phyloP scores from a whole-genome alignment of 1,140 invertebrate species.

The Drosophila murphyi region DNA sequence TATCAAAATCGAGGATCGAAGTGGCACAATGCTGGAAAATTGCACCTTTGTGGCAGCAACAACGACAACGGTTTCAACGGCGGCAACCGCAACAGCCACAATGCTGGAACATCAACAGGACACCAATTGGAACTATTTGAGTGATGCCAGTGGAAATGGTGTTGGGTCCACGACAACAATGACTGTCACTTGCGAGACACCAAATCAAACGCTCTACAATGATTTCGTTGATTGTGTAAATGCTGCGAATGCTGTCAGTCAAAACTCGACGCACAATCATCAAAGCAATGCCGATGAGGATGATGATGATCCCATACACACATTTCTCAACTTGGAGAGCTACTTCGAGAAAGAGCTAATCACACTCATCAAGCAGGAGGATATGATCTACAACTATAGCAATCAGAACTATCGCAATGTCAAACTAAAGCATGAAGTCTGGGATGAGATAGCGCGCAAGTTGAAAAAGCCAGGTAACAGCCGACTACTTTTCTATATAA shows the following conservation, averaged over 20 bases:
- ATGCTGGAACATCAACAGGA: slow-evolving; percentile 65
- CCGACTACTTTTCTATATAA: not conserved
- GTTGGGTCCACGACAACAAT: slow-evolving; percentile 36
- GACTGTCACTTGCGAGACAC: slow-evolving; percentile 51
- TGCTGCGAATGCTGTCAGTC: slow-evolving; percentile 32
- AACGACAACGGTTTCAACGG: slow-evolving; percentile 46
- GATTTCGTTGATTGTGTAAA: slow-evolving; percentile 73
- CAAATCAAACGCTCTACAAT: slow-evolving; percentile 63
- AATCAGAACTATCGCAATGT: slow-evolving; percentile 81
- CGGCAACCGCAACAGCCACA: slow-evolving; percentile 4
- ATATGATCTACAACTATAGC: slow-evolving; percentile 77
- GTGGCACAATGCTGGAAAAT: slow-evolving; percentile 46
- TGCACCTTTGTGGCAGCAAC: slow-evolving; percentile 51
- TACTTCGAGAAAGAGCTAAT: slow-evolving; percentile 82
- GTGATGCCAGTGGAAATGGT: slow-evolving; percentile 49
- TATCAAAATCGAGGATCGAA: slow-evolving; percentile 69
- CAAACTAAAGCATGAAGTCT: slow-evolving; percentile 73
- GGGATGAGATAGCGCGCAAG: slow-evolving; percentile 80
- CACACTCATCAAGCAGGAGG: slow-evolving; percentile 71
- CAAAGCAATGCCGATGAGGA: slow-evolving; percentile 67
- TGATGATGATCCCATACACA: slow-evolving; percentile 80
- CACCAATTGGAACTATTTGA: slow-evolving; percentile 74
- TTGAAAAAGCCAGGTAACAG: slow-evolving; percentile 70
- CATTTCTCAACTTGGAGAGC: slow-evolving; percentile 79
- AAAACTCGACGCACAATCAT: slow-evolving; percentile 25